A percentile compares a stretch with the other conserved stretches of the same genome.
Evolutionary conservation across 2,888 invertebrate genomes (phyloP).

Genomic region (Amblyteles armatorius): DNA sequence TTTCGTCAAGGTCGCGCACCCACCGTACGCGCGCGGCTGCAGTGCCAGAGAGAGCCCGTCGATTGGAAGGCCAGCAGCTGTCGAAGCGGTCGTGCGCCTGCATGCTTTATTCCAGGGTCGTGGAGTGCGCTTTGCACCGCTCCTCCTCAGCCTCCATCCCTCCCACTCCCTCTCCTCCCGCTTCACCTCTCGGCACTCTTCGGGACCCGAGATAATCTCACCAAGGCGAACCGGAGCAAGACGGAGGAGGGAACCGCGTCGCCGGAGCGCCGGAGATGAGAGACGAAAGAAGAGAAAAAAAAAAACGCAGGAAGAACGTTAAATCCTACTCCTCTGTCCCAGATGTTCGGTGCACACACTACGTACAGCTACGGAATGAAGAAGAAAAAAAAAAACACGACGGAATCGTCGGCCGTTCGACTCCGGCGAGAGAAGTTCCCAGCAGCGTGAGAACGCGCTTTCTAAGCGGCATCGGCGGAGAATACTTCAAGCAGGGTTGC

Average conservation of each 20-base stretch:
- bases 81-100: slow-evolving; percentile 50
- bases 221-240: slow-evolving; percentile 35
- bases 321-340: slow-evolving; percentile 67
- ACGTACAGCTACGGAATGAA: slow-evolving; percentile 1
- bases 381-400: slow-evolving; percentile 39
- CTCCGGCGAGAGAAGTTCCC: slow-evolving; percentile 57
- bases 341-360: slow-evolving; percentile 8
- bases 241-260: slow-evolving; percentile 42
- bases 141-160: slow-evolving; percentile 40
- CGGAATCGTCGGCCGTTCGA: slow-evolving; percentile 67
- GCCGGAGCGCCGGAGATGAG: slow-evolving; percentile 60
- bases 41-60: slow-evolving; percentile 10
- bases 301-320: slow-evolving; percentile 63
- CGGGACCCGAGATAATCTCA: slow-evolving; percentile 65
- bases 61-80: slow-evolving; percentile 34
- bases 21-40: not conserved
- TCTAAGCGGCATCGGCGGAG: slow-evolving; percentile 77
- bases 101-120: slow-evolving; percentile 58
- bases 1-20: slow-evolving; percentile 13
- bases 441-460: slow-evolving; percentile 79
- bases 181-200: slow-evolving; percentile 22
- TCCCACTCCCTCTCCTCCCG: not conserved
- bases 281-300: slow-evolving; percentile 64
- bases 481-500: slow-evolving; percentile 77
- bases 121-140: slow-evolving; percentile 49